Conservation (phyloP, 2,113 vertebrate genomes). For the Triplophysa rosa region DNA sequence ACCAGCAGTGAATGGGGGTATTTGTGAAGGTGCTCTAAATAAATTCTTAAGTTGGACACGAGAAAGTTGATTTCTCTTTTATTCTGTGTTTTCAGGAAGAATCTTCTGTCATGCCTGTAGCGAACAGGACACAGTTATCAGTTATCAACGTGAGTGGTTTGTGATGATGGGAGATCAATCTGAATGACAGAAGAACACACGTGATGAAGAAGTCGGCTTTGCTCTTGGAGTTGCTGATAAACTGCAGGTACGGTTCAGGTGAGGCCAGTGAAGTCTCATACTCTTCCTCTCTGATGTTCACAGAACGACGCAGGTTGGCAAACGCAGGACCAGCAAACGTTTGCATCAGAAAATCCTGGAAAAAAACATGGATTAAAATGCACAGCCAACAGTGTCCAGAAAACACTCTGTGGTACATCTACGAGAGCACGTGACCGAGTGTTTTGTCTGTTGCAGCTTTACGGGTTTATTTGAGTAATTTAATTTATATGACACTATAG, state of each 20-base stretch:
- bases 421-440: too few species aligned
- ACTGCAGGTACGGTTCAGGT: slow-evolving; percentile 79
- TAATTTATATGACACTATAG: too few species aligned
- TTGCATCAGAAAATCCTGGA: slow-evolving; percentile 81
- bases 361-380: background rate
- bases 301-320: slow-evolving; percentile 71
- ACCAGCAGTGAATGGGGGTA: slow-evolving; percentile 86
- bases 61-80: slow-evolving; percentile 80
- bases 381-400: background rate
- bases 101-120: slow-evolving; percentile 82
- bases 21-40: slow-evolving; percentile 77
- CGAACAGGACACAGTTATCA: background rate
- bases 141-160: background rate
- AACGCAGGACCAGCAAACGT: slow-evolving; percentile 82
- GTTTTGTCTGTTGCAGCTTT: too few species aligned
- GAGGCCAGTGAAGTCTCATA: slow-evolving; percentile 80
- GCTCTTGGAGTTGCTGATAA: slow-evolving; percentile 91
- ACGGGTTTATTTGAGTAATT: too few species aligned
- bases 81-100: slow-evolving; percentile 87
- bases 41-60: slow-evolving; percentile 77
- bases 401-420: too few species aligned
- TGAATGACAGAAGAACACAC: slow-evolving; percentile 67
- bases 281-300: slow-evolving; percentile 78
- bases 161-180: slow-evolving; percentile 5
- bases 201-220: slow-evolving; percentile 87